Conservation (phyloP, 1,140 invertebrate genomes). For the Lepidurus arcticus region DNA sequence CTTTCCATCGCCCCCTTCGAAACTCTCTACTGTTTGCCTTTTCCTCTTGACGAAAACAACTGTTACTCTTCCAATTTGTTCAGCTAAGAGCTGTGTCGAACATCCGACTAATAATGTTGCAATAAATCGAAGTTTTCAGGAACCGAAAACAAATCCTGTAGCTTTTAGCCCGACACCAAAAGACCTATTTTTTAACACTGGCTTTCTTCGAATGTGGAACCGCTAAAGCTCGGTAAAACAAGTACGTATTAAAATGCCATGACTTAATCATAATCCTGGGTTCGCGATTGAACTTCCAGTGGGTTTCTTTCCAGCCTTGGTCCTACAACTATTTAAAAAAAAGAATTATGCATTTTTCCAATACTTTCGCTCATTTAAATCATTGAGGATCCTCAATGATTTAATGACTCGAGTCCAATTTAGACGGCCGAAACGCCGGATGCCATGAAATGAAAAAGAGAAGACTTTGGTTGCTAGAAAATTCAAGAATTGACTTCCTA, state of each 20-base stretch:
- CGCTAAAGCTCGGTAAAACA: not conserved
- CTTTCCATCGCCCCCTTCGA: not conserved
- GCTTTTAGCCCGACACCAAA: not conserved
- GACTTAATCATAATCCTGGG: too few species aligned
- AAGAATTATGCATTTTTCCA: too few species aligned
- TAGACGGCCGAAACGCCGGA: too few species aligned
- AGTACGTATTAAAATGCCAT: not conserved
- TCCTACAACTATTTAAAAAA: too few species aligned
- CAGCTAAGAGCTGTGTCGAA: constrained; percentile 21
- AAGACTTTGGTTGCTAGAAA: too few species aligned
- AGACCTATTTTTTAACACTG: not conserved
- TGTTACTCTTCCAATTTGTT: constrained; percentile 22
- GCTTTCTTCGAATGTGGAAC: not conserved
- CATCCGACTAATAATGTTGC: constrained; percentile 21
- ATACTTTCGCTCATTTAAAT: too few species aligned
- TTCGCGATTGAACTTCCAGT: too few species aligned
- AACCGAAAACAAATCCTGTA: not conserved
- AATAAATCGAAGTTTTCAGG: constrained; percentile 22
- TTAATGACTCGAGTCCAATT: too few species aligned
- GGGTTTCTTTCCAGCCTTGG: too few species aligned
- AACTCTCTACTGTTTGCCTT: constrained; percentile 12
- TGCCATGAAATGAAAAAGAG: too few species aligned
- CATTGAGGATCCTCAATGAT: too few species aligned
- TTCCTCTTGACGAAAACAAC: constrained; percentile 19
- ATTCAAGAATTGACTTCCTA: too few species aligned